Conservation (phyloP, 2,113 vertebrate genomes). For the Chelonoidis abingdonii region DNA sequence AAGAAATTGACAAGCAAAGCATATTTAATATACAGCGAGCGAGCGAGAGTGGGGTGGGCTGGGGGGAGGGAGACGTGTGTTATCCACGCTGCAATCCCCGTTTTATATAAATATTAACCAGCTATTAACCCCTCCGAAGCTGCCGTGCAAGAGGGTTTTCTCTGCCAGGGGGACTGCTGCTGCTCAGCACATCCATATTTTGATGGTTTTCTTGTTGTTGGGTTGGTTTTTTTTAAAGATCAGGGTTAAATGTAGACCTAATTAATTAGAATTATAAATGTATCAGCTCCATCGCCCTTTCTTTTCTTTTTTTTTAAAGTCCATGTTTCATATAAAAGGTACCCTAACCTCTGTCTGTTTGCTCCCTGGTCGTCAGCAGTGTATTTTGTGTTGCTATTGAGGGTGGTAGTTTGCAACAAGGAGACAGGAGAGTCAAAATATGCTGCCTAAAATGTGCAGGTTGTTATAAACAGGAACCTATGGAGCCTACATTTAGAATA, state of each 20-base stretch:
- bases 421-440: not conserved
- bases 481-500: not conserved
- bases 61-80: not conserved
- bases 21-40: not conserved
- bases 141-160: not conserved
- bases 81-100: not conserved
- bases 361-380: not conserved
- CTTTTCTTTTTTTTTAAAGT: not conserved
- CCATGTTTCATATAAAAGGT: no score
- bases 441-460: not conserved
- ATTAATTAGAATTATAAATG: not conserved
- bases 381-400: not conserved
- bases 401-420: not conserved
- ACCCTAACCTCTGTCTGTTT: no score
- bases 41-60: not conserved
- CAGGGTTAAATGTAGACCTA: not conserved
- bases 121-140: not conserved
- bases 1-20: not conserved
- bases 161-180: not conserved
- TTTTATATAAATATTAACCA: not conserved
- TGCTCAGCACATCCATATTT: not conserved
- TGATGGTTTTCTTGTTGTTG: no score
- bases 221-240: not conserved
- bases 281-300: no score
- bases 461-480: not conserved